These are phyloP conservation scores for Limnodromus scolopaceus DNA, from an alignment of 2,797 vertebrate genomes.

Conservation along the genomic window DNA sequence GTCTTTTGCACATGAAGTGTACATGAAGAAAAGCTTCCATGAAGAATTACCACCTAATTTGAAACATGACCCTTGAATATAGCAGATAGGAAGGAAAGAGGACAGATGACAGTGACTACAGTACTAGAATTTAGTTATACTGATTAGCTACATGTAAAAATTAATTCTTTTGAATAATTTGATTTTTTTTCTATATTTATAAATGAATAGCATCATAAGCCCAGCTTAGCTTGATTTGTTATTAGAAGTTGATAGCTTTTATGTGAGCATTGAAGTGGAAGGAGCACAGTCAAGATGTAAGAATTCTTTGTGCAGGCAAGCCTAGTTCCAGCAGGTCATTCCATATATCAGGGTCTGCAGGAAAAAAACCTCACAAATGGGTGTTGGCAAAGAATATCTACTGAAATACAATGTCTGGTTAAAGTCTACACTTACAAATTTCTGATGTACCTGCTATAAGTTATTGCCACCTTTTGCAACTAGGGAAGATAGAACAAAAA, in stretches of 20 bases:
- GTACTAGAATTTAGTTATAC: neutral
- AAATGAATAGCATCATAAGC: neutral
- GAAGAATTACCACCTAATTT: neutral
- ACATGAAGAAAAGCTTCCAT: neutral
- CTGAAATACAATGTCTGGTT: neutral
- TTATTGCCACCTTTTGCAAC: neutral
- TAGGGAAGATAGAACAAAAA: neutral
- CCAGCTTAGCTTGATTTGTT: neutral
- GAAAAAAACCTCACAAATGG: neutral
- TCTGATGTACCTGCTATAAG: neutral
- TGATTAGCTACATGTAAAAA: neutral
- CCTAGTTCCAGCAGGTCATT: neutral
- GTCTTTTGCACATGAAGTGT: neutral
- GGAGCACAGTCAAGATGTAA: neutral
- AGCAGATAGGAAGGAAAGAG: neutral
- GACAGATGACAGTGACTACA: neutral
- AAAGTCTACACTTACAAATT: neutral
- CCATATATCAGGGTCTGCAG: neutral
- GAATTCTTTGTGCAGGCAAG: neutral
- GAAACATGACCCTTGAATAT: neutral
- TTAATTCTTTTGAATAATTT: neutral
- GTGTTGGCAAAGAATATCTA: neutral
- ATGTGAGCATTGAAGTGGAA: neutral
- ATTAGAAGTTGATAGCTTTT: neutral
- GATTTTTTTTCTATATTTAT: neutral